Conservation (phyloP, 2,888 invertebrate genomes). For the Bembecia ichneumoniformis region DNA sequence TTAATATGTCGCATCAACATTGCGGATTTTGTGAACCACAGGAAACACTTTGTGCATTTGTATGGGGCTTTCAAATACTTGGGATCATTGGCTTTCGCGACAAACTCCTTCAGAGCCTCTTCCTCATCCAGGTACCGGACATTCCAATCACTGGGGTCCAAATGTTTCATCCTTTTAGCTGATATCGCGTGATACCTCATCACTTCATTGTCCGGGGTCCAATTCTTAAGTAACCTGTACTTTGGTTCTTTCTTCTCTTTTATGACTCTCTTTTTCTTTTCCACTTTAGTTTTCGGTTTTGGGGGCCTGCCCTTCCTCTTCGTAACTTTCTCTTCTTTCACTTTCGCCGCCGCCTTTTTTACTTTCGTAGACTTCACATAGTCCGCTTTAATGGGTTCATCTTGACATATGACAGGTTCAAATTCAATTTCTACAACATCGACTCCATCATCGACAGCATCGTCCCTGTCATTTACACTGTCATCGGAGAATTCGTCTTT, state of each 20-base stretch:
- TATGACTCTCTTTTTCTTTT: not conserved
- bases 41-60: constrained; percentile 49
- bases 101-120: constrained; percentile 43
- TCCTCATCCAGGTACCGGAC: constrained; percentile 42
- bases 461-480: constrained; percentile 1
- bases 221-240: not conserved
- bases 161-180: constrained; percentile 19
- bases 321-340: not conserved
- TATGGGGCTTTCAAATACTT: constrained; percentile 37
- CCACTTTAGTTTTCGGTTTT: not conserved
- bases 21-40: constrained; percentile 48
- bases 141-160: constrained; percentile 43
- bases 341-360: not conserved
- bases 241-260: not conserved
- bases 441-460: constrained; percentile 2
- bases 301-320: not conserved
- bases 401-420: constrained; percentile 15
- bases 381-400: constrained; percentile 15
- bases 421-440: constrained; percentile 1
- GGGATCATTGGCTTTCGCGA: constrained; percentile 26
- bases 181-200: not conserved
- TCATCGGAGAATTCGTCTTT: not conserved
- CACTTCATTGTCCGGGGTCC: constrained; percentile 2
- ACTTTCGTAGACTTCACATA: constrained; percentile 11
- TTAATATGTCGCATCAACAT: constrained; percentile 42